These are phyloP conservation scores for Volucella inanis DNA, from an alignment of 2,888 invertebrate species.

Conservation along the genomic window DNA sequence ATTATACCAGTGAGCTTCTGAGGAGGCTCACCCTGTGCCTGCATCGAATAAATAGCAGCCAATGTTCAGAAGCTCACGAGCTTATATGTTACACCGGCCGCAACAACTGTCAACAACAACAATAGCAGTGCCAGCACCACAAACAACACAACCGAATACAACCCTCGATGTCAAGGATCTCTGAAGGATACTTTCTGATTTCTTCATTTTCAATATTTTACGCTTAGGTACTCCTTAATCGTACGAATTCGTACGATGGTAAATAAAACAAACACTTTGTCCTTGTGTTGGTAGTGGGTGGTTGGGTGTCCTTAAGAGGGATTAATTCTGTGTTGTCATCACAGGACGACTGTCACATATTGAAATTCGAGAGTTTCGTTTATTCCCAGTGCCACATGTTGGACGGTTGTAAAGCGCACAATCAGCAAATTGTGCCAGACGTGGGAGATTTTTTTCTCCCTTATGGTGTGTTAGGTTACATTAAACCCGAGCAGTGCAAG, in stretches of 20 bases:
- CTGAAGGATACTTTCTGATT: conserved; percentile 56
- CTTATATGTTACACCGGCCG: neutral
- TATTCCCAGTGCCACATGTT: conserved; percentile 64
- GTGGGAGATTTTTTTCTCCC: neutral
- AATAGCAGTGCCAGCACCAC: neutral
- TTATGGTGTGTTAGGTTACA: conserved; percentile 22
- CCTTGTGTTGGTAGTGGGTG: neutral
- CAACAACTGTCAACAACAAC: conserved; percentile 9
- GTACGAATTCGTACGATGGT: conserved; percentile 19
- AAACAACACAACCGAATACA: neutral
- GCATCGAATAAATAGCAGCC: too few species aligned
- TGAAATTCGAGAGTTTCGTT: conserved; percentile 23
- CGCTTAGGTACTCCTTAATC: conserved; percentile 28
- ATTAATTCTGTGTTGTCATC: conserved; percentile 50
- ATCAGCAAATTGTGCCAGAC: neutral
- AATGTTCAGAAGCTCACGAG: too few species aligned
- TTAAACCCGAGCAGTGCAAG: neutral
- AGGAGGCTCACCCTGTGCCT: too few species aligned
- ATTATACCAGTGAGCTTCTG: too few species aligned
- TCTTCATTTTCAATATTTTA: conserved; percentile 40
- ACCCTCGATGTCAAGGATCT: conserved; percentile 54
- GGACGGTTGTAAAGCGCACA: conserved; percentile 43
- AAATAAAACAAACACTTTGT: conserved; percentile 19
- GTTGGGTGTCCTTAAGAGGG: neutral
- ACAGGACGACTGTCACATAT: conserved; percentile 34